Percentiles rank a stretch among this genome's conserved stretches.
These are phyloP conservation scores for Pachymerium ferrugineum DNA, from an alignment of 2,888 invertebrate species.

Conservation along the genomic window DNA sequence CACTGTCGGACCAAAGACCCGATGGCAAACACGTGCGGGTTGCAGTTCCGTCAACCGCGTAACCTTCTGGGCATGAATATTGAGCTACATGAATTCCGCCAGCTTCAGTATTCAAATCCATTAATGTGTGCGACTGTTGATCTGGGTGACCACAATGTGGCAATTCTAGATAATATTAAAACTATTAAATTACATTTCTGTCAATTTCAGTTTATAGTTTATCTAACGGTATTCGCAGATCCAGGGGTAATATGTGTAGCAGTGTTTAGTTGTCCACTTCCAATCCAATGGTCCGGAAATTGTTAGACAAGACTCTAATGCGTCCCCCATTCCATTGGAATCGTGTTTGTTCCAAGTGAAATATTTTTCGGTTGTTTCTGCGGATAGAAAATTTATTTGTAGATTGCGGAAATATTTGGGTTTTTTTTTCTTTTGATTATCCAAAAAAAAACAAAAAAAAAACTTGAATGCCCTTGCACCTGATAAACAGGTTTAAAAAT, in stretches of 20 bases:
- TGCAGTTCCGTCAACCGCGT: neutral
- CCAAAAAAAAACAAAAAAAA: too few species aligned
- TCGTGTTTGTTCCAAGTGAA: neutral
- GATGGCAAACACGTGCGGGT: neutral
- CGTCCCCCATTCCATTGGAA: neutral
- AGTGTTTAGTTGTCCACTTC: slow-evolving; percentile 16
- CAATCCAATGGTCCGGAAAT: neutral
- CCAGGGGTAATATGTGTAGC: neutral
- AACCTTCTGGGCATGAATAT: slow-evolving; percentile 27
- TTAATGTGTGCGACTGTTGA: neutral
- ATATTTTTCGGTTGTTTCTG: slow-evolving; percentile 28
- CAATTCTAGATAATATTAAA: neutral
- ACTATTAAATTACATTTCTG: neutral
- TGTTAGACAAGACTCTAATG: slow-evolving; percentile 18
- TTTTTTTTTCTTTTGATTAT: too few species aligned
- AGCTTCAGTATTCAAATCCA: neutral
- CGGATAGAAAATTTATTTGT: too few species aligned
- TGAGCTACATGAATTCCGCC: neutral
- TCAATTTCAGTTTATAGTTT: neutral
- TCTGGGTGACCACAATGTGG: slow-evolving; percentile 16
- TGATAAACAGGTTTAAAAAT: neutral
- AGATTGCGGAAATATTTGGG: too few species aligned
- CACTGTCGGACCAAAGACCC: neutral
- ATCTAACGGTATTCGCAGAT: slow-evolving; percentile 26
- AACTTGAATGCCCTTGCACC: neutral